Percentiles rank a stretch among this genome's conserved stretches.
These are phyloP conservation scores for Drosophila miranda DNA, from an alignment of 1,140 invertebrate genomes.

Conservation along the genomic window DNA sequence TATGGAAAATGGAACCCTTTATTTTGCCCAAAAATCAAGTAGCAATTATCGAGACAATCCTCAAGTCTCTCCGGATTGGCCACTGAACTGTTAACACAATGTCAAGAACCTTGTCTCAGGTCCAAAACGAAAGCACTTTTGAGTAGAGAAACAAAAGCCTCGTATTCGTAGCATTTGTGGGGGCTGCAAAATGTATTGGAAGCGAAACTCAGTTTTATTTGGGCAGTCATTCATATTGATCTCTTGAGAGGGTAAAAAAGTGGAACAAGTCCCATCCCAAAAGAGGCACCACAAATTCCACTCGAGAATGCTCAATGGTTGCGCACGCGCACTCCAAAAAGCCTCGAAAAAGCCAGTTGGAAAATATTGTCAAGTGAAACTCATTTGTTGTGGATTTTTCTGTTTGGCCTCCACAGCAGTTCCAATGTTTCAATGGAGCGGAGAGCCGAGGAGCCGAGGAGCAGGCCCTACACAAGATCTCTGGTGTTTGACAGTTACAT, in stretches of 20 bases:
- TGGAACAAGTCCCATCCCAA: slow-evolving; percentile 51
- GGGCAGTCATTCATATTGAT: slow-evolving; percentile 40
- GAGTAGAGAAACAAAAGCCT: slow-evolving; percentile 7
- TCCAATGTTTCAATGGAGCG: too few species aligned
- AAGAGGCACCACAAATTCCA: slow-evolving; percentile 65
- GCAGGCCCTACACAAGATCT: too few species aligned
- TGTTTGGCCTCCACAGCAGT: slow-evolving; percentile 7
- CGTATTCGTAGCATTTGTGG: slow-evolving; percentile 3
- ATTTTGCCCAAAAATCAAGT: slow-evolving; percentile 49
- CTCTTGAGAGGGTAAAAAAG: slow-evolving; percentile 43
- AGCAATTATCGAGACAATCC: slow-evolving; percentile 44
- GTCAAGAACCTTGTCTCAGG: slow-evolving; percentile 38
- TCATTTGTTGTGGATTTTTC: slow-evolving; percentile 45
- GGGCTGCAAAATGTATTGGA: slow-evolving; percentile 11
- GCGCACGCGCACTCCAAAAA: slow-evolving; percentile 69
- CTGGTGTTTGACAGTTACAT: slow-evolving; percentile 74
- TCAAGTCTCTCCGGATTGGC: slow-evolving; percentile 51
- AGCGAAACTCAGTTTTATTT: slow-evolving; percentile 22
- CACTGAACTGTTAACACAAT: slow-evolving; percentile 54
- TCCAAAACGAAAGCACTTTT: slow-evolving; percentile 40
- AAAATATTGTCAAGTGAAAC: slow-evolving; percentile 81
- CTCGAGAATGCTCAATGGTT: slow-evolving; percentile 69
- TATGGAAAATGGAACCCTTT: not conserved
- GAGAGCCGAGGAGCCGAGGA: slow-evolving; percentile 3
- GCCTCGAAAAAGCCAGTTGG: slow-evolving; percentile 12